These are phyloP conservation scores for Agapetus fuscipes DNA, from an alignment of 2,888 invertebrate species.

Conservation along the genomic window DNA sequence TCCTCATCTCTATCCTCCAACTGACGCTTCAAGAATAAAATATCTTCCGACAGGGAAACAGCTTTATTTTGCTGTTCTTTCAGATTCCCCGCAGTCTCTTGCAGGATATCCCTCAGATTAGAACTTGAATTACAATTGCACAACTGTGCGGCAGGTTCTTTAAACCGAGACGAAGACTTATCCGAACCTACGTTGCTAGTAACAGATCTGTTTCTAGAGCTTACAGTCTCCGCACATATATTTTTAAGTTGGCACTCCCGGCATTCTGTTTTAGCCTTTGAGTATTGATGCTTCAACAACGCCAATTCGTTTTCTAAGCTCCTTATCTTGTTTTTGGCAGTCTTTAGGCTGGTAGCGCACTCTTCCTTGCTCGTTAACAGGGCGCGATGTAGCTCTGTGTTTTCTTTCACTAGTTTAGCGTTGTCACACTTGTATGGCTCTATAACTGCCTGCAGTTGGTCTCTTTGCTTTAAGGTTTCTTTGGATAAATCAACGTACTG, in stretches of 20 bases:
- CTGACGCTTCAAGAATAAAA: constrained; percentile 33
- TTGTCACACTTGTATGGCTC: constrained; percentile 79
- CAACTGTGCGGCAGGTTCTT: background rate
- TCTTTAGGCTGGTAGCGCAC: constrained; percentile 46
- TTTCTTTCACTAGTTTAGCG: constrained; percentile 63
- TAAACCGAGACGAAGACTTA: constrained; percentile 11
- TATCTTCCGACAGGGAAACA: constrained; percentile 34
- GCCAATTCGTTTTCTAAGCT: constrained; percentile 52
- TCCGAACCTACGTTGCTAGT: constrained; percentile 4
- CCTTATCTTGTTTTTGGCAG: constrained; percentile 52
- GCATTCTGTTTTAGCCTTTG: constrained; percentile 37
- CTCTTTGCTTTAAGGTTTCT: constrained; percentile 59
- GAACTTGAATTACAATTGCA: constrained; percentile 17
- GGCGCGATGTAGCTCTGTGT: constrained; percentile 61
- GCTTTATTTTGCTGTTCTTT: constrained; percentile 38
- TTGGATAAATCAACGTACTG: constrained; percentile 71
- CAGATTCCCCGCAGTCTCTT: constrained; percentile 38
- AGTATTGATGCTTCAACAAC: constrained; percentile 39
- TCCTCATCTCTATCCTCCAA: constrained; percentile 55
- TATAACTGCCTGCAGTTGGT: constrained; percentile 56
- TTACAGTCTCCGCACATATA: constrained; percentile 38
- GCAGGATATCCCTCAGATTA: constrained; percentile 36
- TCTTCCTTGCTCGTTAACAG: constrained; percentile 56
- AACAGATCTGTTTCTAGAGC: constrained; percentile 35
- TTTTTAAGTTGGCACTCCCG: constrained; percentile 39